A percentile compares a stretch with the other conserved stretches of the same genome.
phyloP scores from a whole-genome alignment of 2,797 vertebrate species.

The Varecia variegata region DNA sequence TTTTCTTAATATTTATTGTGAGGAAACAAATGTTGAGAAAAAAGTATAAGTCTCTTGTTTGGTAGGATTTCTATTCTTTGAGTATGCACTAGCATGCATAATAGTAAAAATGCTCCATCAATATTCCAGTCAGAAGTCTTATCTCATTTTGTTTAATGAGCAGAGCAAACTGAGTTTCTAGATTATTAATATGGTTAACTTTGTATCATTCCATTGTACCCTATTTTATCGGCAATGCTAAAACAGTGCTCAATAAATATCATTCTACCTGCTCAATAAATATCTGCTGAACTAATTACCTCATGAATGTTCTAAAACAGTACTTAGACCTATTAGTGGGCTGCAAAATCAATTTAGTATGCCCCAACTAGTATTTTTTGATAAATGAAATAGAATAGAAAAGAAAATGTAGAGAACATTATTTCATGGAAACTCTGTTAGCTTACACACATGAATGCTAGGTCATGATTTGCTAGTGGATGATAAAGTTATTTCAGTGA shows the following conservation, averaged over 20 bases:
- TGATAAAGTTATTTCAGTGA: conserved; percentile 44
- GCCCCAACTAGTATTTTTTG: not conserved
- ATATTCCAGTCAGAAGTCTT: not conserved
- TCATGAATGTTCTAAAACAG: conserved; percentile 21
- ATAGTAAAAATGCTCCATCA: not conserved
- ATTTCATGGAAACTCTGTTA: conserved; percentile 16
- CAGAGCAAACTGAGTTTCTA: not conserved
- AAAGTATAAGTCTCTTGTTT: not conserved
- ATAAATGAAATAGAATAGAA: conserved; percentile 17
- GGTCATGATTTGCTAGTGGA: not conserved
- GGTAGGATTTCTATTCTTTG: conserved; percentile 12
- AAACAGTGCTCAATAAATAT: no score
- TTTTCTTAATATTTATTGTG: not conserved
- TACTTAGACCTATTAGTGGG: not conserved
- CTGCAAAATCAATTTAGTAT: conserved; percentile 25
- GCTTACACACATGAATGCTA: not conserved
- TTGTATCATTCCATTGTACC: not conserved
- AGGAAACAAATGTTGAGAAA: not conserved
- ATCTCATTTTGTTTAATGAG: conserved; percentile 3
- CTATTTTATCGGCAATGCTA: not conserved
- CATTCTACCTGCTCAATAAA: conserved; percentile 10
- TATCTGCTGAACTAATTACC: conserved; percentile 29
- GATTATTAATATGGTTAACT: conserved; percentile 12
- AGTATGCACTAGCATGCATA: not conserved
- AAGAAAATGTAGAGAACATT: not conserved